Evolutionary conservation across 2,113 vertebrate genomes (phyloP), one percentile per base, ranked within the genome.

Genomic region (Menura novaehollandiae): DNA sequence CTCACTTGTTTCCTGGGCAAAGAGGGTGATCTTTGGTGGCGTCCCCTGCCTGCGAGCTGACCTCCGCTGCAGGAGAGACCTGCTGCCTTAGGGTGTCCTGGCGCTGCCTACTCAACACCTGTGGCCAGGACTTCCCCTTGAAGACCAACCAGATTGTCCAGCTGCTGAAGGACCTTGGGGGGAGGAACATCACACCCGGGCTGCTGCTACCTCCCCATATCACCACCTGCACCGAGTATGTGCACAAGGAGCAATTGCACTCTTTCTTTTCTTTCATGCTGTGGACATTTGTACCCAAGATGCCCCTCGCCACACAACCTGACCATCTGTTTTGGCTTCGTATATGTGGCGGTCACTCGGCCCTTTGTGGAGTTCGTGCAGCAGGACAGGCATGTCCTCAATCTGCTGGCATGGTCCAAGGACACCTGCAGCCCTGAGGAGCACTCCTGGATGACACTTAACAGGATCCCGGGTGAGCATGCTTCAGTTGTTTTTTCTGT

Each of bases 381-480:
- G 59, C 55, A 1, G 5, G 97, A 98, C 46, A 89, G 46, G 3
- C 43, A 23, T 5, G 97, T 95, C 8, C 33, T 93, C 1, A 84
- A 97, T 20, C 78, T 98, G 84, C 95, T 98, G 44, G 93, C 12
- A 0, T 97, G 96, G 97, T 97, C 97, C 0, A 51, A 97, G 56
- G 98, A 97, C 80, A 98, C 97, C 11, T 98, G 96, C 79, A 98
- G 98, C 75, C 97, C 94, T 0, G 97, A 97, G 3, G 97, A 98
- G n/a, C 98, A 98, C 77, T 98, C 96, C 88, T 98, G 97, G 97
- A 95, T 97, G 90, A 97, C 94, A 0, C 94, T 98, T 64, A 98
- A 98, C 72, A 96, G 98, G 72, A 97, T 98, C 49, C 93, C 95
- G 33, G 97, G 98, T 98, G 96, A n/a, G 97, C 74, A 55, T 11